Base-by-base conservation (phyloP, 2,797 vertebrate species). In the Acipenser transmontanus region DNA sequence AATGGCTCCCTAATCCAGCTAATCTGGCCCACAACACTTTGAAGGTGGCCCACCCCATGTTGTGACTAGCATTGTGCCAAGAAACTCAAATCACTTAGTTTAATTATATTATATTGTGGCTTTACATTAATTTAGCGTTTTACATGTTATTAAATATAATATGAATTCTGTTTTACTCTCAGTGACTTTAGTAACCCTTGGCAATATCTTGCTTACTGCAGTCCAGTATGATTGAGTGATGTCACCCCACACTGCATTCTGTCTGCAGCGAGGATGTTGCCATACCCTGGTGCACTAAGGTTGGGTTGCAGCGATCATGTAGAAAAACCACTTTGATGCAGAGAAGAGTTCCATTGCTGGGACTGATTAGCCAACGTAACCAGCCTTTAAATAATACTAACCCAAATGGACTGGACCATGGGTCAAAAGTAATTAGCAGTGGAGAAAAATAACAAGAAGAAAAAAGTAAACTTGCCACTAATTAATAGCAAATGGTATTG, bases 11-110 rank as follows among this genome's bases (percentile, higher is more conserved):
- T 95, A 95, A 95, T 95, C 94, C 93, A 91, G 88, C 93, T 96
- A 95, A 96, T 96, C 94, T 93, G 85, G 87, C 83, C 91, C 89
- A 90, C 89, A 93, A 88, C 93, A 93, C 93, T 93, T 89, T 91
- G 90, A 93, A 93, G 92, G 92, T 91, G 90, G 90, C 92, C 89
- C 84, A 78, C 70, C 76, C 82, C 88, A 82, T 77, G 63, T 72
- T 65, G 72, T 72, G 17, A 17, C 11, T 50, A 62, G 48, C 50
- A 61, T 1, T n/a, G 54, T n/a, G 54, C 54, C 54, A 7, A 7
- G 47, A 50, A 47, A 50, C 17, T 57, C 64, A 72, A 68, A 72
- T 68, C 66, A 34, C 65, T 70, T 61, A 65, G 63, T 71, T 71
- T 68, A 66, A 77, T 72, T 34, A 34, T 34, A 34, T 34, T 34